Conservation (phyloP, 2,797 vertebrate species). For the Meriones psammophilus region DNA sequence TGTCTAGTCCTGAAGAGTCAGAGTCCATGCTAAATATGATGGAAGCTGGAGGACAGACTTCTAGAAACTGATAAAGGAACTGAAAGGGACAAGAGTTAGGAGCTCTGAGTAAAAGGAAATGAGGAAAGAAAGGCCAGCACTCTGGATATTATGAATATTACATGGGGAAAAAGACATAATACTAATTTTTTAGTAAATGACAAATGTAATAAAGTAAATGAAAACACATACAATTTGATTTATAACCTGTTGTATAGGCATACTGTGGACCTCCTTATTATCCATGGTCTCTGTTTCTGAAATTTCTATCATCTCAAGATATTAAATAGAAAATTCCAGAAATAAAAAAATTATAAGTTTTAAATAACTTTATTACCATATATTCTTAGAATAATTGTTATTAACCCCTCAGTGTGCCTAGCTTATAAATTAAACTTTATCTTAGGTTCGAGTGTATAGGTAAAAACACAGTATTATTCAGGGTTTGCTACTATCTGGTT, state of each 20-base stretch:
- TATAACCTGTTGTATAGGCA: constrained; percentile 37
- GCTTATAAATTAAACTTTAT: neutral
- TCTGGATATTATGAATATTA: constrained; percentile 11
- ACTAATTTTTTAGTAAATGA: constrained; percentile 48
- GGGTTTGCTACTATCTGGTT: neutral
- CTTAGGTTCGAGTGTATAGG: neutral
- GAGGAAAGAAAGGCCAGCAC: neutral
- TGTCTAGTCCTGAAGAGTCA: neutral
- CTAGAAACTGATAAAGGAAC: constrained; percentile 6
- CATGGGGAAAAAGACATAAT: neutral
- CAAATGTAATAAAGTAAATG: constrained; percentile 41
- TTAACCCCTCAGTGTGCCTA: neutral
- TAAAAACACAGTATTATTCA: neutral
- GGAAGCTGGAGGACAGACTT: neutral
- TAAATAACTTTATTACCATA: constrained; percentile 3
- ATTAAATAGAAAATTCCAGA: neutral
- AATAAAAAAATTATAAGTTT: neutral
- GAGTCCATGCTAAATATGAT: neutral
- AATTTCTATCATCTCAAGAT: neutral
- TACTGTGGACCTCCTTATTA: neutral
- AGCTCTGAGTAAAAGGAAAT: constrained; percentile 29
- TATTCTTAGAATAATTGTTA: neutral
- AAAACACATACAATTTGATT: constrained; percentile 50
- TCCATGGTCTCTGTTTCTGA: neutral
- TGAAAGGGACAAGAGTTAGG: neutral